Conservation (phyloP, 2,113 vertebrate species). For the Myotis yumanensis region DNA sequence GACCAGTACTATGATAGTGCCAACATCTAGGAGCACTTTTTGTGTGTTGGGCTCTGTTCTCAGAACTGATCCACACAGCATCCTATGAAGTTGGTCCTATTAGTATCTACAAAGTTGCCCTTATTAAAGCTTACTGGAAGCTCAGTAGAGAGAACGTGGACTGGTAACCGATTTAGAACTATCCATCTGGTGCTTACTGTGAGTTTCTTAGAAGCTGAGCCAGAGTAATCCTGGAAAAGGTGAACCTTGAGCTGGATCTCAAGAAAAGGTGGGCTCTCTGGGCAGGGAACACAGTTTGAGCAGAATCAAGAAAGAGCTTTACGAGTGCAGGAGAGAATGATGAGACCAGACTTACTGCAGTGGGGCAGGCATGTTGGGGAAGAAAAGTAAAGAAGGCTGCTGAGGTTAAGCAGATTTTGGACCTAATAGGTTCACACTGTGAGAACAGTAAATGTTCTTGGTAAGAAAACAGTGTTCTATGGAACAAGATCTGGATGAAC, state of each 20-base stretch:
- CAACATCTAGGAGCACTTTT: background rate
- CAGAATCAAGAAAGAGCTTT: background rate
- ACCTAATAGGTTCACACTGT: background rate
- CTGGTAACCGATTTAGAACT: background rate
- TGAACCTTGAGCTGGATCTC: background rate
- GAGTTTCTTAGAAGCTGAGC: background rate
- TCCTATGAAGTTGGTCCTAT: background rate
- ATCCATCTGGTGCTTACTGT: background rate
- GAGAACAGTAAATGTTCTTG: background rate
- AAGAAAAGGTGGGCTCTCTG: background rate
- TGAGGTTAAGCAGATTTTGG: background rate
- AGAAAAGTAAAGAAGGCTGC: background rate
- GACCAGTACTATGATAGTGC: background rate
- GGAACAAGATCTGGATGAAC: background rate
- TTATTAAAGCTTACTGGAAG: background rate
- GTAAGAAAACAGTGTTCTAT: background rate
- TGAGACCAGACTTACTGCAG: background rate
- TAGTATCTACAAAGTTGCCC: background rate
- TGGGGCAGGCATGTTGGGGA: background rate
- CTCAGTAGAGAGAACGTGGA: background rate
- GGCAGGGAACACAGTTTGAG: background rate
- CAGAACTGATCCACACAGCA: background rate
- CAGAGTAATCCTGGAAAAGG: background rate
- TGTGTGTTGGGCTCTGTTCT: background rate
- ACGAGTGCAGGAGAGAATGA: background rate